Percentiles rank a stretch among this genome's conserved stretches.
Evolutionary conservation across 2,797 vertebrate genomes (phyloP).

Genomic region (Tiaroga cobitis): DNA sequence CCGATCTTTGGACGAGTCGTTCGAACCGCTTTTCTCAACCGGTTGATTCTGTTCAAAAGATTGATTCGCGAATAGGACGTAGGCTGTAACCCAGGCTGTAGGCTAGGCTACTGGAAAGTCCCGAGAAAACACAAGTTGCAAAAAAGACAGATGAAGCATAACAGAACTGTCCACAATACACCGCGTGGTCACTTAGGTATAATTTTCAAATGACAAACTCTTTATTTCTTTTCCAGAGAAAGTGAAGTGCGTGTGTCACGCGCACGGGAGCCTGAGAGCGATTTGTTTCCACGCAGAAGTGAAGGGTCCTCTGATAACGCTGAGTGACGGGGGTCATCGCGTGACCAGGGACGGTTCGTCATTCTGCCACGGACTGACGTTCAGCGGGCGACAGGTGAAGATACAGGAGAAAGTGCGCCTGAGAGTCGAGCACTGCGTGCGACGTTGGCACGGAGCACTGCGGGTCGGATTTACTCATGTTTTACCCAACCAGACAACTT

Average conservation of each 20-base stretch:
- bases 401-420: constrained; percentile 72
- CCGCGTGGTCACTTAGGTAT: neutral
- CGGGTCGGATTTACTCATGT: constrained; percentile 84
- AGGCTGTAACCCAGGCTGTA: no score
- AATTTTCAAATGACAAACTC: neutral
- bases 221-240: neutral
- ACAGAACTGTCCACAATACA: neutral
- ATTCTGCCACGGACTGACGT: constrained; percentile 79
- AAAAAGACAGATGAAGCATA: neutral
- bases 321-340: constrained; percentile 59
- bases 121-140: neutral
- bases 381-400: constrained; percentile 77
- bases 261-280: constrained; percentile 66
- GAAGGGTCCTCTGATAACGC: constrained; percentile 69
- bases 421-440: constrained; percentile 59
- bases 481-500: constrained; percentile 63
- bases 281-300: constrained; percentile 75
- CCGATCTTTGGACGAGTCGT: neutral
- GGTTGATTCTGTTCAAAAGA: neutral
- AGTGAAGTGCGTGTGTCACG: constrained; percentile 16
- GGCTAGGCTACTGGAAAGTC: neutral
- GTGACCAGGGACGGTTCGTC: constrained; percentile 65
- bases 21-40: neutral
- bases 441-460: constrained; percentile 75
- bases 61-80: neutral